Percentiles rank a stretch among this genome's conserved stretches.
phyloP scores from a whole-genome alignment of 30 jellyfish, hydroid and myxozoan genomes.

The Morbakka virulenta region DNA sequence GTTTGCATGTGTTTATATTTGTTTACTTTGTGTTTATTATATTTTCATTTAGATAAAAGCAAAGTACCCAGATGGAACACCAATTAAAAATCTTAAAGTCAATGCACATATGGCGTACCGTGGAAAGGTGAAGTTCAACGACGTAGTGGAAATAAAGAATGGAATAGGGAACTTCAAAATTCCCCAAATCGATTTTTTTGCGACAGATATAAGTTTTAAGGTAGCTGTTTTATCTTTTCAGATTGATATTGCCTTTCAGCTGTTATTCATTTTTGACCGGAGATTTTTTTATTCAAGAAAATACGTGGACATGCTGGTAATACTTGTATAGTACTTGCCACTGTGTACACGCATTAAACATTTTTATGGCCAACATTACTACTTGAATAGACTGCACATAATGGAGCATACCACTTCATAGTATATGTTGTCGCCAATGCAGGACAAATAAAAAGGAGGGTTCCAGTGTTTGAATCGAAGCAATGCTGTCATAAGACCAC shows the following conservation, averaged over 20 bases:
- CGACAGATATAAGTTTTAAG: slow-evolving; percentile 37
- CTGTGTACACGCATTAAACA: no score
- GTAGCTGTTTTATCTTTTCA: slow-evolving; percentile 8
- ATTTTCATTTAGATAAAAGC: slow-evolving; percentile 34
- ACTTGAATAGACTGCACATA: no score
- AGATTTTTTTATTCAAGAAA: no score
- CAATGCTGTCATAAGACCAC: no score
- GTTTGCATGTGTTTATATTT: no score
- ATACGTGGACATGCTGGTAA: no score
- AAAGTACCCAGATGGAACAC: slow-evolving; percentile 59
- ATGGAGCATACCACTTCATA: no score
- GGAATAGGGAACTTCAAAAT: slow-evolving; percentile 52
- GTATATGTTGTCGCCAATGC: no score
- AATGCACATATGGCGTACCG: neutral
- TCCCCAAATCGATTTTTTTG: slow-evolving; percentile 62
- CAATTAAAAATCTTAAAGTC: slow-evolving; percentile 12
- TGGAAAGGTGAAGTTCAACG: slow-evolving; percentile 20
- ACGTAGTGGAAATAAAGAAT: slow-evolving; percentile 4
- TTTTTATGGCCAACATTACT: no score
- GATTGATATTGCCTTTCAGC: neutral
- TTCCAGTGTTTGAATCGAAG: no score
- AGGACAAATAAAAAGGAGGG: no score
- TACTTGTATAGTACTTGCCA: no score
- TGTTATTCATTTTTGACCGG: neutral
- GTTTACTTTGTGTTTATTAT: neutral